phyloP scores from a whole-genome alignment of 2,113 vertebrate species.

The Corydoras sp. region DNA sequence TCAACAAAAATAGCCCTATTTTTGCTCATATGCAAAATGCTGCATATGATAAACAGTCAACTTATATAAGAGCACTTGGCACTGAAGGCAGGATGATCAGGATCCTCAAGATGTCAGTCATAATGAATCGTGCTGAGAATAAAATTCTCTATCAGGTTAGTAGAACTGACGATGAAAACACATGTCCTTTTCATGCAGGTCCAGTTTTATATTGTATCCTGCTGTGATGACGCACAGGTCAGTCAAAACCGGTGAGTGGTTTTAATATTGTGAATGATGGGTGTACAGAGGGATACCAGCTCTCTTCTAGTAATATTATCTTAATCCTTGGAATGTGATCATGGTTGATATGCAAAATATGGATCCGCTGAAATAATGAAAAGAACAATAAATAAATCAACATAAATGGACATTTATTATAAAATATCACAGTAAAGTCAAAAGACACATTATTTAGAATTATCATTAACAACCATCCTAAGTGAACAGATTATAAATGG shows the following conservation, averaged over 20 bases:
- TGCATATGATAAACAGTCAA: too few species aligned
- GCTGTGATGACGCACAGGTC: neutral
- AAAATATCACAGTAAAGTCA: too few species aligned
- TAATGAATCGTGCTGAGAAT: too few species aligned
- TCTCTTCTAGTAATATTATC: neutral
- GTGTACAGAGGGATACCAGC: too few species aligned
- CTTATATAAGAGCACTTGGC: too few species aligned
- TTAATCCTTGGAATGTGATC: conserved; percentile 15
- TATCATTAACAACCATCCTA: too few species aligned
- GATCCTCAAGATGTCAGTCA: too few species aligned
- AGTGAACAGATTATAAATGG: too few species aligned
- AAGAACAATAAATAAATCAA: neutral
- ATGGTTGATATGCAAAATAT: conserved; percentile 63
- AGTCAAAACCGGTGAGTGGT: too few species aligned
- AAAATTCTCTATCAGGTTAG: neutral
- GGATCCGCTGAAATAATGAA: conserved; percentile 54
- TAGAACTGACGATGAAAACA: conserved; percentile 16
- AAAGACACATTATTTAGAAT: too few species aligned
- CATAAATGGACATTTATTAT: neutral
- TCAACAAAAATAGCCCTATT: conserved; percentile 18
- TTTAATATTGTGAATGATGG: too few species aligned
- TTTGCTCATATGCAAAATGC: neutral
- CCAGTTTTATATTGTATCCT: neutral
- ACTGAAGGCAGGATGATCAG: too few species aligned
- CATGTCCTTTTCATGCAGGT: conserved; percentile 12